Evolutionary conservation across 2,113 vertebrate species (phyloP).

Genomic region (Pagrus major): DNA sequence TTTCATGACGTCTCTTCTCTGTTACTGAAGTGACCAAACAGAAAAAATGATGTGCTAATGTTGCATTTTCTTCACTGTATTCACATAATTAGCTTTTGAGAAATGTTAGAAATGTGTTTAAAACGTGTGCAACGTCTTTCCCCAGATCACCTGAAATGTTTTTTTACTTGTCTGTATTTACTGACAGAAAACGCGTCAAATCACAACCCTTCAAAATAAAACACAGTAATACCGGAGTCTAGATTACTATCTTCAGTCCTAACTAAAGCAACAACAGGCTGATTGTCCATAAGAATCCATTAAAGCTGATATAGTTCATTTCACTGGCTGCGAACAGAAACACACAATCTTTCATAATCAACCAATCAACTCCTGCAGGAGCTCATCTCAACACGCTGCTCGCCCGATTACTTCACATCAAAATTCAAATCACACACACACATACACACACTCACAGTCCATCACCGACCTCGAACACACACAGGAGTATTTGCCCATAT

Average conservation of each 20-base stretch:
- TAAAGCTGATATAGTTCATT: background rate
- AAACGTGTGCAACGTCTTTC: background rate
- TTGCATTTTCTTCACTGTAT: background rate
- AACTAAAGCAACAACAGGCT: background rate
- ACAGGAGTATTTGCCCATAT: conserved; percentile 14
- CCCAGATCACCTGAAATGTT: background rate
- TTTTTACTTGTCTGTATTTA: background rate
- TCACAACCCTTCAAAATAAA: background rate
- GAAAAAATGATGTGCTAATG: background rate
- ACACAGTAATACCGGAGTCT: background rate
- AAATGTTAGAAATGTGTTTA: background rate
- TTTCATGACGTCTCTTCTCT: background rate
- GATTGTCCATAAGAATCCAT: background rate
- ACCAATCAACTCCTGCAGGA: conserved; percentile 24
- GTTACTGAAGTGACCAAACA: background rate
- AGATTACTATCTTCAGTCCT: fast-evolving
- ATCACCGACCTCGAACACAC: conserved; percentile 6
- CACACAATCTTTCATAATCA: conserved; percentile 16
- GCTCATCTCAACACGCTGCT: conserved; percentile 8
- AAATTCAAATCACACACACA: conserved; percentile 43
- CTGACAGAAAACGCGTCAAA: background rate
- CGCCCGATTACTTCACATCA: conserved; percentile 23
- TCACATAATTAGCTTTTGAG: background rate
- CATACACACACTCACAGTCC: background rate
- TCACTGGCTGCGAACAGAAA: background rate